phyloP scores from a whole-genome alignment of 2,113 vertebrate species.

The Nerophis lumbriciformis region DNA sequence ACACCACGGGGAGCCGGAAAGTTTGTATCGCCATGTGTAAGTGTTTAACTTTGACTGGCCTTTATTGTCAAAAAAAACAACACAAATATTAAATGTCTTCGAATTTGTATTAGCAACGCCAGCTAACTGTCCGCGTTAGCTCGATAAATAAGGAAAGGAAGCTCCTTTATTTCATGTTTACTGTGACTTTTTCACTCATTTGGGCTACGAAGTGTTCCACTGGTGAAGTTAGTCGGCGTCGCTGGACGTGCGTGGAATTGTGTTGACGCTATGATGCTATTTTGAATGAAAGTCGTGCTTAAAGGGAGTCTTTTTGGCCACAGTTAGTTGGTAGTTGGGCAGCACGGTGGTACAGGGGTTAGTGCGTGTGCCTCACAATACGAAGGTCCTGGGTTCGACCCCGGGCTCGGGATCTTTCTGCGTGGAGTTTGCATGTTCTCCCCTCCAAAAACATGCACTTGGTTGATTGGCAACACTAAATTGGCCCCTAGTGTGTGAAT shows the following conservation, averaged over 20 bases:
- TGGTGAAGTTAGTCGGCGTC: not conserved
- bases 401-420: too few relatives aligned
- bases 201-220: too few relatives aligned
- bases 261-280: slow-evolving; percentile 1
- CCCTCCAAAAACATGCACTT: too few relatives aligned
- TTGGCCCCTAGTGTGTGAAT: too few relatives aligned
- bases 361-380: too few relatives aligned
- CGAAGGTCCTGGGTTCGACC: too few relatives aligned
- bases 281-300: slow-evolving; percentile 12
- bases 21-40: not conserved
- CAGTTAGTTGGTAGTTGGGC: not conserved
- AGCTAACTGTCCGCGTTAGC: slow-evolving; percentile 58
- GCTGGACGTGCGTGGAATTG: not conserved
- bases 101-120: slow-evolving; percentile 50
- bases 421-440: too few relatives aligned
- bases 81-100: slow-evolving; percentile 34
- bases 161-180: not conserved
- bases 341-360: too few relatives aligned
- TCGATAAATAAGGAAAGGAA: slow-evolving; percentile 24
- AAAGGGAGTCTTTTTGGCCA: slow-evolving; percentile 20
- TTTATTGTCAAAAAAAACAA: slow-evolving; percentile 14
- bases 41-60: not conserved
- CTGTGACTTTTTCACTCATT: not conserved
- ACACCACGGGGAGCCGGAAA: not conserved
- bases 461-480: too few relatives aligned